These are phyloP conservation scores for Enteromius viviparus DNA, from an alignment of 2,797 vertebrate species.

Conservation along the genomic window DNA sequence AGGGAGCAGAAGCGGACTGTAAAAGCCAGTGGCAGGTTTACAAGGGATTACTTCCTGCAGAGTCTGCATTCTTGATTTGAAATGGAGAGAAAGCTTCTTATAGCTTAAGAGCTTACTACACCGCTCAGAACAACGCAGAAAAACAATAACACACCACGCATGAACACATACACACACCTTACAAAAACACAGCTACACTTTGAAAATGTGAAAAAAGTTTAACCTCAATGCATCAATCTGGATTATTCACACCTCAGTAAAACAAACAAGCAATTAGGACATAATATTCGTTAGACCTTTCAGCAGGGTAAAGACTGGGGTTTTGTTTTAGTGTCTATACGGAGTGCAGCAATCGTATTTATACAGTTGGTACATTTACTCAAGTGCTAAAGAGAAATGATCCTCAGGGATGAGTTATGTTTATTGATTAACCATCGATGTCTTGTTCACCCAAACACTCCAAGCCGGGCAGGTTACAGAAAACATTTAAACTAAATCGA, in stretches of 20 bases:
- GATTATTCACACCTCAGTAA: slow-evolving; percentile 15
- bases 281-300: background rate
- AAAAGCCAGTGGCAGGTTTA: slow-evolving; percentile 81
- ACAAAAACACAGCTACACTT: slow-evolving; percentile 59
- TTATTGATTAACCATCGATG: slow-evolving; percentile 6
- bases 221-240: background rate
- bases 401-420: slow-evolving; percentile 1
- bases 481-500: background rate
- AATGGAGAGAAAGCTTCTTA: slow-evolving; percentile 83
- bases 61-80: slow-evolving; percentile 83
- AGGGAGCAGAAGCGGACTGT: slow-evolving; percentile 68
- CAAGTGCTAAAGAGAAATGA: background rate
- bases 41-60: slow-evolving; percentile 83
- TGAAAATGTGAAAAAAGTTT: slow-evolving; percentile 15
- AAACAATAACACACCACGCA: slow-evolving; percentile 75
- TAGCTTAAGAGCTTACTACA: slow-evolving; percentile 80
- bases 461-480: background rate
- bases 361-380: slow-evolving; percentile 2
- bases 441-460: background rate
- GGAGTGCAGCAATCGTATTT: background rate
- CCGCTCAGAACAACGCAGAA: slow-evolving; percentile 73
- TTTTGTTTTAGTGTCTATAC: background rate
- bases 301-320: background rate
- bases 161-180: slow-evolving; percentile 44
- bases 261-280: slow-evolving; percentile 8